These are phyloP conservation scores for Sternarchorhynchus goeldii DNA, from an alignment of 2,797 vertebrate species.

Conservation along the genomic window DNA sequence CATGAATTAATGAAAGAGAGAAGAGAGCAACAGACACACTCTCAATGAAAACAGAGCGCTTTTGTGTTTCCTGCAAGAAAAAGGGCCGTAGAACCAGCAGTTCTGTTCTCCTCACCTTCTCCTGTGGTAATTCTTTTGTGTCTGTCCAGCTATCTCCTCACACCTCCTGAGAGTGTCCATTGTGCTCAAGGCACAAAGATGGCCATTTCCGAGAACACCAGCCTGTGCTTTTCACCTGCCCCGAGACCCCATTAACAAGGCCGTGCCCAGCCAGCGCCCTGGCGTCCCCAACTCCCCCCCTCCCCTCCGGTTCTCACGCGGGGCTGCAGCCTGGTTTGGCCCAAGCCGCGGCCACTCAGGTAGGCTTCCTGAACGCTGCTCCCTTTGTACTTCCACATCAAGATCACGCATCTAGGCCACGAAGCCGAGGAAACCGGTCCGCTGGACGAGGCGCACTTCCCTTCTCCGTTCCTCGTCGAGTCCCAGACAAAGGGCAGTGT, in stretches of 20 bases:
- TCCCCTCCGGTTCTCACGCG: conserved; percentile 60
- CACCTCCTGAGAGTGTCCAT: conserved; percentile 13
- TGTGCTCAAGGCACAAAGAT: conserved; percentile 29
- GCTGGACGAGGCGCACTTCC: conserved; percentile 60
- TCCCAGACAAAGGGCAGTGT: neutral
- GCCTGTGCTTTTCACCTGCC: conserved; percentile 10
- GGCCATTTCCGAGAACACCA: conserved; percentile 15
- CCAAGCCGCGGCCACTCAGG: conserved; percentile 1
- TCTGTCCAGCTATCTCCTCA: conserved; percentile 20
- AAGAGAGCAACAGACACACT: conserved; percentile 1
- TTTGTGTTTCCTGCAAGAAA: neutral
- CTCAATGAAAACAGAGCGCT: neutral
- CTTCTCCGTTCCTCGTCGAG: no score
- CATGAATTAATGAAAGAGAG: neutral
- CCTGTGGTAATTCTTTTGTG: conserved; percentile 24
- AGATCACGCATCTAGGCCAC: no score
- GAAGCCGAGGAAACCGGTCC: conserved; percentile 58
- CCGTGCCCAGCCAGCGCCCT: conserved; percentile 20
- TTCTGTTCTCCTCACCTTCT: conserved; percentile 35
- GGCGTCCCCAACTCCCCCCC: conserved; percentile 51
- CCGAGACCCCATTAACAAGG: neutral
- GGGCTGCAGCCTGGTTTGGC: conserved; percentile 54
- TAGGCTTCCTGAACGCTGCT: conserved; percentile 7
- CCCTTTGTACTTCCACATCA: no score
- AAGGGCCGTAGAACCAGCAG: neutral